Evolutionary conservation across 1,140 invertebrate genomes (phyloP).

Genomic region (Nasonia longicornis): DNA sequence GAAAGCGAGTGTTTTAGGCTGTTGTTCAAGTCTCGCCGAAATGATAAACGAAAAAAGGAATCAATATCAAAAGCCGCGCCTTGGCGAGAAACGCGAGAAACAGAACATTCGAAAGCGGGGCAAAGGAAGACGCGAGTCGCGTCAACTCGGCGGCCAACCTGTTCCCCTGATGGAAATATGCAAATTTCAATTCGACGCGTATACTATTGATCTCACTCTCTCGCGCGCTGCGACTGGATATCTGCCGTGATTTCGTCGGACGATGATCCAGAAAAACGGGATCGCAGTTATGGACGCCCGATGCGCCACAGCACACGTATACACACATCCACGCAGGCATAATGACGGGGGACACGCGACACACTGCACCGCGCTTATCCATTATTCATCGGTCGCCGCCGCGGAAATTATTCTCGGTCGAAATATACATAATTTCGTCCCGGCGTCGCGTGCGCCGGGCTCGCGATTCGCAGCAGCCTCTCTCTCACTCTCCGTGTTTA

Average conservation of each 20-base stretch:
- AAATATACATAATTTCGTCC: constrained; percentile 35
- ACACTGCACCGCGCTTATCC: constrained; percentile 31
- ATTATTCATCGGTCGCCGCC: constrained; percentile 40
- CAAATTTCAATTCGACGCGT: constrained; percentile 43
- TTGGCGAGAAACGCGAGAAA: neutral
- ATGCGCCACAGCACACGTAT: neutral
- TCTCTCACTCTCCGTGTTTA: constrained; percentile 2
- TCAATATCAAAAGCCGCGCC: too few relatives aligned
- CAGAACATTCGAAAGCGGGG: neutral
- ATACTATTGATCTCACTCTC: constrained; percentile 50
- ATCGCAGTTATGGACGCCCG: neutral
- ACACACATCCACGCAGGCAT: constrained; percentile 3
- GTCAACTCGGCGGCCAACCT: constrained; percentile 26
- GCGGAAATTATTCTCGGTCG: constrained; percentile 14
- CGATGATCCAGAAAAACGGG: constrained; percentile 24
- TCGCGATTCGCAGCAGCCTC: neutral
- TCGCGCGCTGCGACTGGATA: constrained; percentile 54
- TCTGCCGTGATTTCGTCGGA: neutral
- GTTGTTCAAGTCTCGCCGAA: too few relatives aligned
- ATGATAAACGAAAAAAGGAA: too few relatives aligned
- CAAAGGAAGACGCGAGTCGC: neutral
- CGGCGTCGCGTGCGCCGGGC: neutral
- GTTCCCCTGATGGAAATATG: constrained; percentile 24
- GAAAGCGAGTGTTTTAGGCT: neutral
- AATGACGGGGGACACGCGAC: constrained; percentile 46